Conservation (phyloP, 2,888 invertebrate species). For the Ichneumon xanthorius region DNA sequence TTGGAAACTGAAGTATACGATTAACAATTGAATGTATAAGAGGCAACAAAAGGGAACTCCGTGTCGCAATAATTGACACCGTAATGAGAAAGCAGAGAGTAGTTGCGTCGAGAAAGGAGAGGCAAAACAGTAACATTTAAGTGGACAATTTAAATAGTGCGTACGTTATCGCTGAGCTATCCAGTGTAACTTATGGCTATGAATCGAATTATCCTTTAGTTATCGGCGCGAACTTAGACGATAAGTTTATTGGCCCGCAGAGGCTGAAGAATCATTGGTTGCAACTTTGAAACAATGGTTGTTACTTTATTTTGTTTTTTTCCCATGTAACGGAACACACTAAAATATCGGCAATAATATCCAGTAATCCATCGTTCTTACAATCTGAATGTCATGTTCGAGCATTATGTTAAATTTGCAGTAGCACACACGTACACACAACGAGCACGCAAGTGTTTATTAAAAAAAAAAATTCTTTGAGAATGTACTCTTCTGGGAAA, state of each 20-base stretch:
- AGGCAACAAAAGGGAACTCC: slow-evolving; percentile 10
- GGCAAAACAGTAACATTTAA: slow-evolving; percentile 32
- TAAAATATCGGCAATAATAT: slow-evolving; percentile 20
- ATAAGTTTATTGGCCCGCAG: slow-evolving; percentile 75
- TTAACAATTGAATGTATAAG: slow-evolving; percentile 52
- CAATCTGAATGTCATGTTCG: slow-evolving; percentile 20
- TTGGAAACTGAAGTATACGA: slow-evolving; percentile 59
- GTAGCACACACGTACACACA: slow-evolving; percentile 5
- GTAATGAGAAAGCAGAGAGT: slow-evolving; percentile 16
- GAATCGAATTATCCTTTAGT: slow-evolving; percentile 60
- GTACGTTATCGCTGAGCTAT: slow-evolving; percentile 48
- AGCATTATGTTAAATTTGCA: slow-evolving; percentile 34
- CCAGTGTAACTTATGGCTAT: slow-evolving; percentile 59
- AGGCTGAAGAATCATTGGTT: slow-evolving; percentile 72
- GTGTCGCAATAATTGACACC: slow-evolving; percentile 43
- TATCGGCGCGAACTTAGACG: slow-evolving; percentile 62
- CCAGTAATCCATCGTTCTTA: slow-evolving; percentile 14
- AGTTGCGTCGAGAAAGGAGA: slow-evolving; percentile 45
- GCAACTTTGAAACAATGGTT: slow-evolving; percentile 53
- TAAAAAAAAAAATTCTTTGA: slow-evolving; percentile 53
- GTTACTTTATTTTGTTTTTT: slow-evolving; percentile 58
- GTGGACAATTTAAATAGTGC: slow-evolving; percentile 47
- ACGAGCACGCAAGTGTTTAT: neutral
- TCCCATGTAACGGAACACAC: slow-evolving; percentile 20
- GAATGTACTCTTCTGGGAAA: slow-evolving; percentile 82